These are phyloP conservation scores for Monochamus saltuarius DNA, from an alignment of 1,140 invertebrate genomes.

Conservation along the genomic window DNA sequence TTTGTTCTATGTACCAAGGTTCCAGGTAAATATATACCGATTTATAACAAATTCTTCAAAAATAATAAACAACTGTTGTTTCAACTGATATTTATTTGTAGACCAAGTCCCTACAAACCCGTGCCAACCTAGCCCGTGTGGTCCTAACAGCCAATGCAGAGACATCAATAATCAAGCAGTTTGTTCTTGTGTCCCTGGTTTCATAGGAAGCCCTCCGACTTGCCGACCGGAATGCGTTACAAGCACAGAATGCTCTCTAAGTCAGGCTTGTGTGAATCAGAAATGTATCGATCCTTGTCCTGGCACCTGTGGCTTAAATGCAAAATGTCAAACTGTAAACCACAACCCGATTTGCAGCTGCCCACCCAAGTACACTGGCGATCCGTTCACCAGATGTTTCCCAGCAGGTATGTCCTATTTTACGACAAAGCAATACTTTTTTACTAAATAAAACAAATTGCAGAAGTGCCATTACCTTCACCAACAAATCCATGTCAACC, in stretches of 20 bases:
- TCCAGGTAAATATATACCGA: conserved; percentile 28
- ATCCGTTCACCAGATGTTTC: conserved; percentile 62
- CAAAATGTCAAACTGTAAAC: conserved; percentile 67
- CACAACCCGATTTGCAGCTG: conserved; percentile 71
- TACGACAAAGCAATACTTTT: too few species aligned
- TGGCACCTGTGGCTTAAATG: conserved; percentile 68
- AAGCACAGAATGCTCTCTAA: conserved; percentile 65
- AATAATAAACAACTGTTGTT: background rate
- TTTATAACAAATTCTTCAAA: too few species aligned
- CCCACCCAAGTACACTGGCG: conserved; percentile 69
- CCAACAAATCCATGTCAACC: conserved; percentile 67
- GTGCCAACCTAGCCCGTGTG: conserved; percentile 70
- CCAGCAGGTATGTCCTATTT: conserved; percentile 30
- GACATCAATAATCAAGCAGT: conserved; percentile 60
- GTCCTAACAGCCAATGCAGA: conserved; percentile 65
- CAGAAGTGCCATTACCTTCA: conserved; percentile 39
- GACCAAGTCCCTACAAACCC: conserved; percentile 54
- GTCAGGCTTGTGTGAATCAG: conserved; percentile 64
- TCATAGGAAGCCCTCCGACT: conserved; percentile 63
- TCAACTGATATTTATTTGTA: conserved; percentile 29
- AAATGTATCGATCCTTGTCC: conserved; percentile 63
- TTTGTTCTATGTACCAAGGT: conserved; percentile 67
- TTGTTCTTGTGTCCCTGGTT: conserved; percentile 66
- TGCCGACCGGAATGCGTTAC: conserved; percentile 66
- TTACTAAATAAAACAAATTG: conserved; percentile 51